Evolutionary conservation across 2,113 vertebrate species (phyloP).

Genomic region (Psittacus erithacus): DNA sequence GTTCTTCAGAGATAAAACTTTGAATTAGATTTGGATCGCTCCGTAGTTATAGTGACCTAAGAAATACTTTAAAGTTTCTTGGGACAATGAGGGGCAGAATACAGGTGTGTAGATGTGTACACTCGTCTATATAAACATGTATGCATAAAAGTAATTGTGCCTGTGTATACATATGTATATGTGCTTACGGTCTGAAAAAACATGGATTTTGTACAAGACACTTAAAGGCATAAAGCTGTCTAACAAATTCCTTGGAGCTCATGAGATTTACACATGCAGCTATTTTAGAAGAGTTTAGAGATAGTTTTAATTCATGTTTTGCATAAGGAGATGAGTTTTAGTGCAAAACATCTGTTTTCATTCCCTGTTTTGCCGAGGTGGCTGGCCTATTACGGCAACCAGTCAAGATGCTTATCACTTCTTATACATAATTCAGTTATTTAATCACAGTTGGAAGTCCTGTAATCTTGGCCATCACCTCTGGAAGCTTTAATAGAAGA

Average conservation of each 20-base stretch:
- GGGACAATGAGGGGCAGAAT: neutral
- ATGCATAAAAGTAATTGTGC: neutral
- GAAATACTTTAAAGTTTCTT: neutral
- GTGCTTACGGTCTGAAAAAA: neutral
- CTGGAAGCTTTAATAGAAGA: neutral
- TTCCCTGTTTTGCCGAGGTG: neutral
- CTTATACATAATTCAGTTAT: neutral
- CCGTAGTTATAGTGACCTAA: neutral
- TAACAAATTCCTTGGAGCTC: neutral
- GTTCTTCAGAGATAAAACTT: neutral
- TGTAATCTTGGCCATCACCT: neutral
- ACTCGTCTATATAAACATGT: neutral
- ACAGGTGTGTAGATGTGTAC: fast-evolving
- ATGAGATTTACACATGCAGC: neutral
- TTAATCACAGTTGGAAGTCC: neutral
- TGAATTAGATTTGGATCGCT: neutral
- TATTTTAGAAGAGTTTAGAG: neutral
- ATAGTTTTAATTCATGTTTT: neutral
- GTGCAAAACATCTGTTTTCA: neutral
- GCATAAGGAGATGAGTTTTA: neutral
- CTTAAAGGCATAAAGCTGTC: neutral
- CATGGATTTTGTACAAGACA: neutral
- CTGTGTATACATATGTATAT: neutral
- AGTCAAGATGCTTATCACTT: neutral
- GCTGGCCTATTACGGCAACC: neutral